These are phyloP conservation scores for Carollia perspicillata DNA, from an alignment of 2,113 vertebrate genomes.

Conservation along the genomic window DNA sequence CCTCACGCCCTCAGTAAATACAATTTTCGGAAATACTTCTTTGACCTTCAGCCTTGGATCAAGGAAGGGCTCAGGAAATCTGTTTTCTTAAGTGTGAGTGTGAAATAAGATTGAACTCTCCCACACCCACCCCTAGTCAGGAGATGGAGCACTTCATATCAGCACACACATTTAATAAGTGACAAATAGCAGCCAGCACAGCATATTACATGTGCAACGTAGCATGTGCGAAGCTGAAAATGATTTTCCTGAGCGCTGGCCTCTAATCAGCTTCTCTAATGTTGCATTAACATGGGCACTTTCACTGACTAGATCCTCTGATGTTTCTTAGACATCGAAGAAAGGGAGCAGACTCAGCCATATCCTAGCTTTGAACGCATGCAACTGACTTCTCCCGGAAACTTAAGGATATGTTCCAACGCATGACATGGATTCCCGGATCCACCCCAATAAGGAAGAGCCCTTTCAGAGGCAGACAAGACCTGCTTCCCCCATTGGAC, in stretches of 20 bases:
- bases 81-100: not conserved
- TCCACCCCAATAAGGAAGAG: not conserved
- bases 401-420: slow-evolving; percentile 12
- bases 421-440: not conserved
- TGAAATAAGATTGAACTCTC: slow-evolving; percentile 43
- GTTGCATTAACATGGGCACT: slow-evolving; percentile 62
- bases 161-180: slow-evolving; percentile 68
- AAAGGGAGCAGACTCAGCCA: slow-evolving; percentile 32
- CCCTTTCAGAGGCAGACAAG: not conserved
- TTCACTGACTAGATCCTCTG: slow-evolving; percentile 52
- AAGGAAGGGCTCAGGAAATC: not conserved
- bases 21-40: not conserved
- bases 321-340: slow-evolving; percentile 58
- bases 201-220: slow-evolving; percentile 67
- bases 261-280: slow-evolving; percentile 70
- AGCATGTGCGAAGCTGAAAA: slow-evolving; percentile 61
- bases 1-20: not conserved
- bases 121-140: not conserved
- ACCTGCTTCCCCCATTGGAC: not conserved
- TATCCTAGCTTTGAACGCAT: not conserved
- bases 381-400: slow-evolving; percentile 25
- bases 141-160: slow-evolving; percentile 57
- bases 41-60: not conserved
- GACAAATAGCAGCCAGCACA: slow-evolving; percentile 60
- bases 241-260: slow-evolving; percentile 59